These are phyloP conservation scores for Pachypsylla venusta DNA, from an alignment of 1,140 invertebrate genomes.

Conservation along the genomic window DNA sequence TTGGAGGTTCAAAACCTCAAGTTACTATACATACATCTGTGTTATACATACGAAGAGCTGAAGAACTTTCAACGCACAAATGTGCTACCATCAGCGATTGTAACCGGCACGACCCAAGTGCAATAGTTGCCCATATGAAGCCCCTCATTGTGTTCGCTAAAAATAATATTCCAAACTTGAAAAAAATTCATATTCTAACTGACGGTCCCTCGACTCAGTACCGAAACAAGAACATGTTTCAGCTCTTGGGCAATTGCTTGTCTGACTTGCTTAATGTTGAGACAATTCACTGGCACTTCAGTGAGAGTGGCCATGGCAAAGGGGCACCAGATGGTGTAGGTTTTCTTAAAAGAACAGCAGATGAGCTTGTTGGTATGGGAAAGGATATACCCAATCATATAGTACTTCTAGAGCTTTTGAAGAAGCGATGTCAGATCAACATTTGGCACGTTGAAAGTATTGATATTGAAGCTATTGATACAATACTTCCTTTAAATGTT, in stretches of 20 bases:
- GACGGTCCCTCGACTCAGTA: not conserved
- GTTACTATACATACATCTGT: not conserved
- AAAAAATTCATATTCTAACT: not conserved
- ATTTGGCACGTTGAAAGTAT: not conserved
- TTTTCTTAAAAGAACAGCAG: not conserved
- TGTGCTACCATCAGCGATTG: slow-evolving; percentile 8
- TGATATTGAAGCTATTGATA: not conserved
- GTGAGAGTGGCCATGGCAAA: too few species aligned
- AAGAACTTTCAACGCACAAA: not conserved
- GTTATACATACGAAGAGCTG: not conserved
- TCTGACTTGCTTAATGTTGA: not conserved
- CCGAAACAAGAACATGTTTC: not conserved
- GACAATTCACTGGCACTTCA: not conserved
- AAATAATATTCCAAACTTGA: not conserved
- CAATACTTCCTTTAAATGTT: not conserved
- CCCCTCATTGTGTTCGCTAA: not conserved
- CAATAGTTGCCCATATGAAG: not conserved
- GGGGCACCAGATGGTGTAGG: not conserved
- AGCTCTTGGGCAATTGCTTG: not conserved
- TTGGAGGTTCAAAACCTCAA: not conserved
- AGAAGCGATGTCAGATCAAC: not conserved
- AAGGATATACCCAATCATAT: not conserved
- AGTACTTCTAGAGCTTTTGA: not conserved
- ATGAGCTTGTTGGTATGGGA: not conserved
- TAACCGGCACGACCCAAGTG: not conserved